Conservation (phyloP, 2,797 vertebrate species). For the Pygocentrus nattereri region DNA sequence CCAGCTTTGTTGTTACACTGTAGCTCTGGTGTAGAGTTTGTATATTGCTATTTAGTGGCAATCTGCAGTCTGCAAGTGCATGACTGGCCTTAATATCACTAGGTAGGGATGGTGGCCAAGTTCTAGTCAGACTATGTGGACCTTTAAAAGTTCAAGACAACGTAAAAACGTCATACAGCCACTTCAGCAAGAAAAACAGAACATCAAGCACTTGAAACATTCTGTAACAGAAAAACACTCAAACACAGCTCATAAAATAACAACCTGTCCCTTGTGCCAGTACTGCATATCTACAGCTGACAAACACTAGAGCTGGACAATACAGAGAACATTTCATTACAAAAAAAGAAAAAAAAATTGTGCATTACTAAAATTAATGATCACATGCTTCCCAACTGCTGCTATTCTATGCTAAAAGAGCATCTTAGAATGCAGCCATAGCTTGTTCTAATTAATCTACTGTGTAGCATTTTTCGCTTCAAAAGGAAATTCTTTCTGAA, state of each 20-base stretch:
- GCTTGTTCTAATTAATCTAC: too few relatives aligned
- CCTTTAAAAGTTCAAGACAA: neutral
- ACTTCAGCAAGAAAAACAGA: neutral
- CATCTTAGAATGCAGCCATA: too few relatives aligned
- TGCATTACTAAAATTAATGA: neutral
- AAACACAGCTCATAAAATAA: neutral
- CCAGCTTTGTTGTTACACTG: neutral
- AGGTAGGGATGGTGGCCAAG: neutral
- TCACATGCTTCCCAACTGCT: neutral
- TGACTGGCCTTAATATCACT: neutral
- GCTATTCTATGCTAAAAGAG: too few relatives aligned
- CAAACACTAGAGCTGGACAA: neutral
- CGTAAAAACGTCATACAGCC: neutral
- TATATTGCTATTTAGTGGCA: neutral
- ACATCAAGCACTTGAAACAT: neutral
- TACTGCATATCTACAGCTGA: neutral
- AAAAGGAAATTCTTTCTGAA: too few relatives aligned
- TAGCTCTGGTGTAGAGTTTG: neutral
- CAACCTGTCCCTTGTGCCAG: neutral
- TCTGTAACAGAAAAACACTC: neutral
- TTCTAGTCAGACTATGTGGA: neutral
- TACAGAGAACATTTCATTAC: neutral
- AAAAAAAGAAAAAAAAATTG: neutral
- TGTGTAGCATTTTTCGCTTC: too few relatives aligned
- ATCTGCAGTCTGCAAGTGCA: too few relatives aligned